Conservation (phyloP, 1,140 invertebrate genomes). For the Arion vulgaris region DNA sequence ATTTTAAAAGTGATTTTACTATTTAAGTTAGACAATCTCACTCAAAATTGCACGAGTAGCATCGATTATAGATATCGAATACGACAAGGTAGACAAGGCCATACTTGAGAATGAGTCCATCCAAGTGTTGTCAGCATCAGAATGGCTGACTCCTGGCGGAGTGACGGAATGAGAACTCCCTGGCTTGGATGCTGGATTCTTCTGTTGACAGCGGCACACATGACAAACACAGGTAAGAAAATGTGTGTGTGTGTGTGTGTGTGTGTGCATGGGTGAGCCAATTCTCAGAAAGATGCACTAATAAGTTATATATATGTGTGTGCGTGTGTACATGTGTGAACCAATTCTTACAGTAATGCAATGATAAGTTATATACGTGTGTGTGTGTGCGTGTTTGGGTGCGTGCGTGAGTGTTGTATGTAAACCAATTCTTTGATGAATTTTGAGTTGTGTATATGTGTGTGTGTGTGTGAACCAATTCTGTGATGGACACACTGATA, state of each 20-base stretch:
- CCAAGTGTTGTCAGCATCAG: slow-evolving; percentile 3
- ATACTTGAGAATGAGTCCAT: neutral
- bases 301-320: neutral
- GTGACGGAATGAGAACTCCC: slow-evolving; percentile 6
- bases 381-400: too few relatives aligned
- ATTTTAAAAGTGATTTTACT: too few relatives aligned
- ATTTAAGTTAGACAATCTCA: too few relatives aligned
- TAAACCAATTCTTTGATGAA: too few relatives aligned
- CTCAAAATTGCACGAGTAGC: too few relatives aligned
- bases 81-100: neutral
- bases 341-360: too few relatives aligned
- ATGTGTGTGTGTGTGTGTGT: neutral
- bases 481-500: too few relatives aligned
- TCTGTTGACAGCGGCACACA: neutral
- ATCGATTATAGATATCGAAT: neutral
- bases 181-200: slow-evolving; percentile 5
- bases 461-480: too few relatives aligned
- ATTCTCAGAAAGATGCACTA: neutral
- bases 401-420: too few relatives aligned
- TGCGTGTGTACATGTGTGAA: too few relatives aligned
- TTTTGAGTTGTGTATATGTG: too few relatives aligned
- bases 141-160: slow-evolving; percentile 15
- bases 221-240: neutral
- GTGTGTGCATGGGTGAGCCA: neutral
- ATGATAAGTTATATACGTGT: too few relatives aligned